Percentiles rank a stretch among this genome's conserved stretches.
Conservation (phyloP, 2,113 vertebrate species). For the Lates calcarifer region DNA sequence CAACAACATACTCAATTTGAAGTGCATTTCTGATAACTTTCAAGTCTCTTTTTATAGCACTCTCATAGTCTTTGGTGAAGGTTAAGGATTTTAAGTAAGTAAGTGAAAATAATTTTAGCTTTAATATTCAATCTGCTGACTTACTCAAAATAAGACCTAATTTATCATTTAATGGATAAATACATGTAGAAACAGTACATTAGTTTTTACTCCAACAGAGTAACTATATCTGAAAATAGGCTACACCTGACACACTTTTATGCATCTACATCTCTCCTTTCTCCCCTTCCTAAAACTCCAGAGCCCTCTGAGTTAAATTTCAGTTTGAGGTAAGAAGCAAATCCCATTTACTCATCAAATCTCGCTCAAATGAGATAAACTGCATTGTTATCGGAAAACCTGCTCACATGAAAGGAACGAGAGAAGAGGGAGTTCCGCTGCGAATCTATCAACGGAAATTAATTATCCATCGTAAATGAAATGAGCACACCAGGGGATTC, state of each 20-base stretch:
- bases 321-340: constrained; percentile 54
- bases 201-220: neutral
- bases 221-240: constrained; percentile 14
- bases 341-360: constrained; percentile 74
- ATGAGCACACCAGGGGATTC: constrained; percentile 69
- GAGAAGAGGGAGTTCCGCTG: constrained; percentile 67
- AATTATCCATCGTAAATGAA: constrained; percentile 82
- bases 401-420: constrained; percentile 68
- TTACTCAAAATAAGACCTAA: neutral
- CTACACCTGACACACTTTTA: neutral
- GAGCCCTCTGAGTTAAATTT: constrained; percentile 44
- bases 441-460: constrained; percentile 76
- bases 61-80: neutral
- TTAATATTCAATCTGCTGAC: neutral
- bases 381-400: constrained; percentile 72
- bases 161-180: neutral
- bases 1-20: constrained; percentile 5
- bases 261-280: neutral
- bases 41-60: neutral
- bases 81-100: neutral
- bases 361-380: constrained; percentile 69
- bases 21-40: neutral
- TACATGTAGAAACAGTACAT: neutral
- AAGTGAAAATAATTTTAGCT: neutral
- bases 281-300: constrained; percentile 15